Evolutionary conservation across 2,113 vertebrate species (phyloP), one percentile per base, ranked within the genome.

Genomic region (Ondatra zibethicus): DNA sequence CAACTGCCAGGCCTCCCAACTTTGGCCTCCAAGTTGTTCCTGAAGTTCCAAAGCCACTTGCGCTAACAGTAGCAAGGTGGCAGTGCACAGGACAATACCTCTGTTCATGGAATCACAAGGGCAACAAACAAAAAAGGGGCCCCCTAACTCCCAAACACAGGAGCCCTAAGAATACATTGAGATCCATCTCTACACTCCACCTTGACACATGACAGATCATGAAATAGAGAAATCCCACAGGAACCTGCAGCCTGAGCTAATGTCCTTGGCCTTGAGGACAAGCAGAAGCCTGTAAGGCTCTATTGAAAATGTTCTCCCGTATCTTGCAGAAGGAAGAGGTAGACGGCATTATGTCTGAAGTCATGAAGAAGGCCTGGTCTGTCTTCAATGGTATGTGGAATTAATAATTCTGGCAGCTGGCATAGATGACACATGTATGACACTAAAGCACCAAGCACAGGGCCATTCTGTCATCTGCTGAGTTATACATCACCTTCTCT

Each of bases 301-400:
- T 55, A 42, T 70, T 58, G 70, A 75, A 88, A 96, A 85, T 12
- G 19, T 31, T 11, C 1, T 76, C 68, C 36, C 23, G 3, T 92
- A 47, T 95, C 63, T 96, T 97, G 42, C 89, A 98, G 97, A 33
- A 8, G 1, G 63, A 63, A 0, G 7, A 63, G 23, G 61, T 27
- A 1, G 33, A 55, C 87, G 27, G n/a, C 12, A 2, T 50, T 31
- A 2, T 96, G 50, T 0, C 3, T 17, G 5, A 8, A 16, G 2
- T 91, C 39, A 1, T 6, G 27, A 72, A 66, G 27, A 92, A 42
- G 31, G 2, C 93, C 36, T 13, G 9, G 0, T 23, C 39, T 33
- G 0, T 0, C 1, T 0, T 92, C 39, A 29, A 0, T 1, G 94
- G 97, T 98, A 97, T 21, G 97, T 93, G 52, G 39, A 82, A 50